Base-by-base conservation (phyloP, 2,888 invertebrate genomes). In the Epistrophe grossulariae region DNA sequence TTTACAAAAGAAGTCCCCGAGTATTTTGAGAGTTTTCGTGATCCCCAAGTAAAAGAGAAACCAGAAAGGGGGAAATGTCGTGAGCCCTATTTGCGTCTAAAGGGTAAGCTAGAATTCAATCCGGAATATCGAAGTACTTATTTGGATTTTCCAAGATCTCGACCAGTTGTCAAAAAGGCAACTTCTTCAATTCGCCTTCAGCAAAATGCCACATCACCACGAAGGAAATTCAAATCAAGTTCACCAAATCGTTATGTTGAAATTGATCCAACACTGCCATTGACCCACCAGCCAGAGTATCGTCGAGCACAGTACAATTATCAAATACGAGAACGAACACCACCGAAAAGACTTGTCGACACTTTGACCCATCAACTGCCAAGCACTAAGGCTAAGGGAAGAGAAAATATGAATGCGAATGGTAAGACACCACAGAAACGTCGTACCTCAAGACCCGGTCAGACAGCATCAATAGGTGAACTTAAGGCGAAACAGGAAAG, bases 71-170 rank as follows among this genome's bases (percentile, higher is more conserved):
- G 91, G 10, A 93, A 92, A 88, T 91, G 91, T 28, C 90, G 92
- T 0, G 92, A 92, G 55, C 91, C 93, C 4, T 92, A 90, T 31
- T 88, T 93, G n/a, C 91, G 91, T 0, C 89, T 93, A 11, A 91
- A 91, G 64, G 93, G 93, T n/a, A 92, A 92, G 88, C 90, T 92
- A 76, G 93, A 93, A 89, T 93, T 93, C 88, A 92, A 92, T 89
- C 92, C 93, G 0, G 93, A 93, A 84, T 93, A 93, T 83, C 90
- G 91, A 40, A 92, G 92, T 66, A 92, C 91, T 28, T 93, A 91
- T 79, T 85, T 91, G 60, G 91, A 93, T 81, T 92, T 92, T 88
- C 93, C 93, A 52, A 91, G 93, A 28, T 91, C 92, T 4, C 90
- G 93, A 4, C 93, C 93, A 3, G 90, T 92, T 50, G 90, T 91